These are phyloP conservation scores for Sardinella longiceps DNA, from an alignment of 2,797 vertebrate species.

Conservation along the genomic window DNA sequence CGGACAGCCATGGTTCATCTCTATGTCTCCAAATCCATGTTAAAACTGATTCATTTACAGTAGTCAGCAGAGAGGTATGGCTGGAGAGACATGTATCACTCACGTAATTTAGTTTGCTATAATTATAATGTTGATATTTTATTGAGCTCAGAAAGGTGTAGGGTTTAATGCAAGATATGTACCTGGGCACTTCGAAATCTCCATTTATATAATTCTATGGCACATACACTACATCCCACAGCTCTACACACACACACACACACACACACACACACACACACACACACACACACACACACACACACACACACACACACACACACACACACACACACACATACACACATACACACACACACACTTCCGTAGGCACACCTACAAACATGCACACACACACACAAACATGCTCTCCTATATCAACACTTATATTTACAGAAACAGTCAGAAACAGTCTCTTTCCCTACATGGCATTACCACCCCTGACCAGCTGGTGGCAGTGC, in stretches of 20 bases:
- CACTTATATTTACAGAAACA: neutral
- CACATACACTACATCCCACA: too few relatives aligned
- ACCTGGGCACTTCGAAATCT: neutral
- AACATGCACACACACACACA: too few relatives aligned
- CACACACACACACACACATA: too few relatives aligned
- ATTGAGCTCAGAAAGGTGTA: neutral
- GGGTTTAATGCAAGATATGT: neutral
- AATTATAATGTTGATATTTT: neutral
- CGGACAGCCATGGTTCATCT: neutral
- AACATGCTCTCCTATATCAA: too few relatives aligned
- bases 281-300: too few relatives aligned
- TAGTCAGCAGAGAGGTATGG: too few relatives aligned
- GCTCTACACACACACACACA: too few relatives aligned
- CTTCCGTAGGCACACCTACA: too few relatives aligned
- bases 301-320: too few relatives aligned
- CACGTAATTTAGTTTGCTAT: neutral
- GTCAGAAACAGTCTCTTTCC: neutral
- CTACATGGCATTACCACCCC: neutral
- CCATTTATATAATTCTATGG: too few relatives aligned
- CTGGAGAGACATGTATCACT: neutral
- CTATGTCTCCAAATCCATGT: neutral
- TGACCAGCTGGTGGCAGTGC: constrained; percentile 68
- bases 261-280: too few relatives aligned
- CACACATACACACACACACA: too few relatives aligned
- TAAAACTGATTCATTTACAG: neutral